Conservation (phyloP, 1,140 invertebrate species). For the Riptortus pedestris region DNA sequence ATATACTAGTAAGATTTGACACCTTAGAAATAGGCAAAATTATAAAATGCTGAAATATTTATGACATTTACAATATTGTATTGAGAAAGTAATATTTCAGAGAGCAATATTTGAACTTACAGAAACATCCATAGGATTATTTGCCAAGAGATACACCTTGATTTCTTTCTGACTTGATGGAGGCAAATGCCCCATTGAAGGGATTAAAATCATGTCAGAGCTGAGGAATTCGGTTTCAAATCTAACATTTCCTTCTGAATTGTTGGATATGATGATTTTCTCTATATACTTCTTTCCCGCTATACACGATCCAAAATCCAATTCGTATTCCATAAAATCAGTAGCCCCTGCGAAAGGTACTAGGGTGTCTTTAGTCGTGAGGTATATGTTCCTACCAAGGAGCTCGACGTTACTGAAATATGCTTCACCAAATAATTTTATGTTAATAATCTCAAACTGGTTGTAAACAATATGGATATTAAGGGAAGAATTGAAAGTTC, state of each 20-base stretch:
- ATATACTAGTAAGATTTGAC: no score
- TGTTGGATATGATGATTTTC: not conserved
- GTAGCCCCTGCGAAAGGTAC: no score
- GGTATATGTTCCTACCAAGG: no score
- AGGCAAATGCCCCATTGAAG: not conserved
- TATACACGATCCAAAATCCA: not conserved
- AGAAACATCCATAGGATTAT: no score
- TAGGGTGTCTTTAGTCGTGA: no score
- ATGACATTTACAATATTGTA: no score
- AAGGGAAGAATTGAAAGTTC: not conserved
- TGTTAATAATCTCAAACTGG: not conserved
- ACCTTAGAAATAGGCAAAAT: no score
- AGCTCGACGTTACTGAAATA: no score
- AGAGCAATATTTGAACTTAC: no score
- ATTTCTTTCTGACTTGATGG: not conserved
- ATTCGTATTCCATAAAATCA: not conserved
- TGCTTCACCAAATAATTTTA: not conserved
- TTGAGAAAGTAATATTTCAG: no score
- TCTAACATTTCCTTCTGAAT: not conserved
- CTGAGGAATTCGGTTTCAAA: not conserved
- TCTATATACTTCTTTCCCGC: not conserved
- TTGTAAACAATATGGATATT: not conserved
- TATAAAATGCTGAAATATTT: no score
- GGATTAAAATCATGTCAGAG: not conserved
- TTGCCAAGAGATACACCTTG: not conserved